phyloP scores from a whole-genome alignment of 37 sponge, comb jelly and placozoan genomes.

The Theonella swinhoei region DNA sequence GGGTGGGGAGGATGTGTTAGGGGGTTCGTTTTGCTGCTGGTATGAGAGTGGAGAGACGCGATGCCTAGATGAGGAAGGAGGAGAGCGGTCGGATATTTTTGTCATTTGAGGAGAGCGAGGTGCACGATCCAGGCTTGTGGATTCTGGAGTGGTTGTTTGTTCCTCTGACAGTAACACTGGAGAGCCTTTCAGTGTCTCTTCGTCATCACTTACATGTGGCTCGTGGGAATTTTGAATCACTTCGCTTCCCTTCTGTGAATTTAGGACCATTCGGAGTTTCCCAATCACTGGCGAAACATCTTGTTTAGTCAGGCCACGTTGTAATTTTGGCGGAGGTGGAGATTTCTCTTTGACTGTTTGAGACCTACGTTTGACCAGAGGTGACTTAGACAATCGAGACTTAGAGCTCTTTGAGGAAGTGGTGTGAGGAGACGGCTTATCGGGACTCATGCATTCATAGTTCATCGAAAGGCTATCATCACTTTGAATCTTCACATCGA shows the following conservation, averaged over 20 bases:
- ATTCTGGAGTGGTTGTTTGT: neutral
- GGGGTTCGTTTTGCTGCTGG: neutral
- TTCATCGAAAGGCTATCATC: neutral
- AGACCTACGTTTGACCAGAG: neutral
- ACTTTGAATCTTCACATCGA: conserved; percentile 46
- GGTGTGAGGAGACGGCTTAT: neutral
- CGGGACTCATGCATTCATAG: neutral
- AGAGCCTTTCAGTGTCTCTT: neutral
- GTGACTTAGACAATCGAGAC: neutral
- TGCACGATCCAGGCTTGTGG: conserved; percentile 20
- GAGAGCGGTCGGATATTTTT: neutral
- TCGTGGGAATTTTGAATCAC: too few relatives aligned
- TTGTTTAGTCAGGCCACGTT: conserved; percentile 13
- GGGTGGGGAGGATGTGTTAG: conserved; percentile 6
- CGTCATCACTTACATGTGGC: too few relatives aligned
- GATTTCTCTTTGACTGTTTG: neutral
- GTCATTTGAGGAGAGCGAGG: neutral
- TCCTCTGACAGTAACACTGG: neutral
- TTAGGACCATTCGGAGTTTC: neutral
- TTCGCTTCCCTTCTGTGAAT: too few relatives aligned
- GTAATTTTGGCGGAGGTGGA: neutral
- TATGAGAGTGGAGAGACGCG: neutral
- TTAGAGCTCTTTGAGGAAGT: neutral
- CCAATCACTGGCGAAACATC: conserved; percentile 38
- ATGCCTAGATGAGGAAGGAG: neutral